Evolutionary conservation across 2,888 invertebrate species (phyloP), one percentile per base, ranked within the genome.

Genomic region (Hipparchia semele): DNA sequence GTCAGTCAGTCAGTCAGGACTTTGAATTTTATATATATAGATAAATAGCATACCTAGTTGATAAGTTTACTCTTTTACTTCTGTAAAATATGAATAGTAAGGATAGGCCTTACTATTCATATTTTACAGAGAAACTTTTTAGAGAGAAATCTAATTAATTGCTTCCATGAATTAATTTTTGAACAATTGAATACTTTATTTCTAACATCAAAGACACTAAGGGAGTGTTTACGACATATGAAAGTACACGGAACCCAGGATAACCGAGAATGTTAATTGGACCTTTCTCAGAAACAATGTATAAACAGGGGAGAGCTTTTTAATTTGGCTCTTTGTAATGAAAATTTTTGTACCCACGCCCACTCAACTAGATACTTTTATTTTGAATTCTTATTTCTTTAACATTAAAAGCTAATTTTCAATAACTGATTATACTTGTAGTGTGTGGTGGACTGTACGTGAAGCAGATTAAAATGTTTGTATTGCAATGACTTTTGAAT

Each of bases 251-350:
- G 81, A 73, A 84, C 84, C n/a, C 78, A 82, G 78, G 83, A 83
- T 81, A 85, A 82, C 79, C 79, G 82, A 74, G 82, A 85, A 86
- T 84, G 80, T 88, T 89, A 89, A 89, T 88, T 89, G 85, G 83
- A 80, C 83, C 82, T 73, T 83, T 85, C 88, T 87, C 84, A 86
- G 87, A 88, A 87, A 87, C 85, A 80, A 82, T 83, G 80, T 78
- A 82, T 88, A 88, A 87, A 89, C 87, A 87, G 79, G 86, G 88
- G 88, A 85, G 80, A 77, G 67, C 75, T 78, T 83, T 87, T 88
- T 87, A 87, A 88, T 87, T 88, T 86, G 82, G 81, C 82, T 82
- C 80, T 79, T 75, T 82, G 80, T 80, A 79, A 82, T 77, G 75
- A 76, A 78, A 77, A 79, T 77, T 77, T 76, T 77, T 79, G 59